phyloP scores from a whole-genome alignment of 2,888 invertebrate genomes.

The Cephus pulcher region DNA sequence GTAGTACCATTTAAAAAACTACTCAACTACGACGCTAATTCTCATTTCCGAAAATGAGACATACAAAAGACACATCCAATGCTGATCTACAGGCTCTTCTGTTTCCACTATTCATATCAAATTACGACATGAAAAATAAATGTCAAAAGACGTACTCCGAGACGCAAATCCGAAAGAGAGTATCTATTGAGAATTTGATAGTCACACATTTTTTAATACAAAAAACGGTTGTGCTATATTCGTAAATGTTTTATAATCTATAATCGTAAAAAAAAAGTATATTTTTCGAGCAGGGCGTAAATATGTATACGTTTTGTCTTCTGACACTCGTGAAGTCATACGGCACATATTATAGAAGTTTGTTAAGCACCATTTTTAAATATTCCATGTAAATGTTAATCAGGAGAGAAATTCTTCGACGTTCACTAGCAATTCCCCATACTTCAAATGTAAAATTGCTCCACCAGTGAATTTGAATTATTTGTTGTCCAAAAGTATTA shows the following conservation, averaged over 20 bases:
- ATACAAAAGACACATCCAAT: no score
- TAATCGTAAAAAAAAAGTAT: not conserved
- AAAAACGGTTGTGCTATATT: not conserved
- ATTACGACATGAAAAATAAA: not conserved
- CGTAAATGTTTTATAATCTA: not conserved
- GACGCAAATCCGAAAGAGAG: not conserved
- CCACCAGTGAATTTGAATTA: not conserved
- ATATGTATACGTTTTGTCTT: not conserved
- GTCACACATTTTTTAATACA: not conserved
- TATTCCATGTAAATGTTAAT: not conserved
- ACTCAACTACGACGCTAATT: not conserved
- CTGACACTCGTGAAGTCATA: not conserved
- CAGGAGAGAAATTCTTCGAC: not conserved
- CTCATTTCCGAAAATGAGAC: not conserved
- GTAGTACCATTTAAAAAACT: not conserved
- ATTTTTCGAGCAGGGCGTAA: not conserved
- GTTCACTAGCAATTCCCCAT: not conserved
- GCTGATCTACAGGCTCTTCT: no score
- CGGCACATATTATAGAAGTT: not conserved
- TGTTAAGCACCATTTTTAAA: not conserved
- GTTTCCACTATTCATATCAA: not conserved
- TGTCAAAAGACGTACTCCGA: not conserved
- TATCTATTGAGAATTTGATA: no score
- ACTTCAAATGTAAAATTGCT: not conserved
- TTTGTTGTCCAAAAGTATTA: not conserved